A percentile compares a stretch with the other conserved stretches of the same genome.
Evolutionary conservation across 2,797 vertebrate species (phyloP).

Genomic region (Telmatherina bonti): DNA sequence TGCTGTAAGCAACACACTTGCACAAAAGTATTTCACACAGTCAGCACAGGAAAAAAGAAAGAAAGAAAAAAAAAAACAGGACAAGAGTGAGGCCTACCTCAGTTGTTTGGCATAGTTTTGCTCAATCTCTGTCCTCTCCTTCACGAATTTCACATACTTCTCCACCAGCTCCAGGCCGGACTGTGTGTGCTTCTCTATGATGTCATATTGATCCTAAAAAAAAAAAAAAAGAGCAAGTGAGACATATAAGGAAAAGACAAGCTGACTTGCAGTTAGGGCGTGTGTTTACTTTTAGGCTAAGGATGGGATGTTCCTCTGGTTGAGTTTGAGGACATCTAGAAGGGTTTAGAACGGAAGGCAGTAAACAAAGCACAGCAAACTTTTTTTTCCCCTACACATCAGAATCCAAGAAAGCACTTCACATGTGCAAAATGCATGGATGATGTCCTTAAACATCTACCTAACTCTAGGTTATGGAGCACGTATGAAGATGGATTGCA

Average conservation of each 20-base stretch:
- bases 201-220: slow-evolving; percentile 90
- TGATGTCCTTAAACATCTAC: slow-evolving; percentile 17
- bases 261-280: slow-evolving; percentile 15
- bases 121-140: slow-evolving; percentile 91
- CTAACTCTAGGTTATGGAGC: slow-evolving; percentile 48
- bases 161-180: slow-evolving; percentile 92
- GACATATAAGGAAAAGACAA: slow-evolving; percentile 64
- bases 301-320: slow-evolving; percentile 32
- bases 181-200: slow-evolving; percentile 91
- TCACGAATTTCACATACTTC: slow-evolving; percentile 93
- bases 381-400: slow-evolving; percentile 14
- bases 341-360: slow-evolving; percentile 12
- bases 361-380: slow-evolving; percentile 33
- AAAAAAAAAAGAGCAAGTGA: slow-evolving; percentile 35
- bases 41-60: background rate
- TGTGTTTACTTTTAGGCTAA: slow-evolving; percentile 29
- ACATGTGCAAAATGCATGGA: slow-evolving; percentile 44
- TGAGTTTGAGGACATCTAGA: slow-evolving; percentile 34
- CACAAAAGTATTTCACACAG: slow-evolving; percentile 16
- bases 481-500: background rate
- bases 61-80: background rate
- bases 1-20: slow-evolving; percentile 24
- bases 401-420: slow-evolving; percentile 55
- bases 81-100: slow-evolving; percentile 78
- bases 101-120: slow-evolving; percentile 92